Evolutionary conservation across 2,113 vertebrate genomes (phyloP).

Genomic region (Pelobates fuscus): DNA sequence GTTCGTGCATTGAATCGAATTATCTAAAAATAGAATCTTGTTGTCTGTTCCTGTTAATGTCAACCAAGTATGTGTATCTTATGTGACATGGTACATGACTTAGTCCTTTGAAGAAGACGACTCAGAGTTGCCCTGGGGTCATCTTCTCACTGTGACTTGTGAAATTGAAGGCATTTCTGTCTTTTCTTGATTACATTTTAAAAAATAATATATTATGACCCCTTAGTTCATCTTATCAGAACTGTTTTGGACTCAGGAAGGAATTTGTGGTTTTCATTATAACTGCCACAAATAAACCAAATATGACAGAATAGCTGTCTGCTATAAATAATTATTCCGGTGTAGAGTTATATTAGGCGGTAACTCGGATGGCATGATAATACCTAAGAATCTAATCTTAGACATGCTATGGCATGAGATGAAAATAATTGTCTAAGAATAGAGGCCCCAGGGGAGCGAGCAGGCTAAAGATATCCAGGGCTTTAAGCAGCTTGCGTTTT

Average conservation of each 20-base stretch:
- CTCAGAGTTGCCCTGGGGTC: conserved; percentile 38
- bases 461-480: conserved; percentile 70
- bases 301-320: conserved; percentile 81
- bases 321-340: conserved; percentile 93
- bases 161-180: conserved; percentile 57
- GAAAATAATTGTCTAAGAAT: conserved; percentile 98
- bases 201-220: conserved; percentile 60
- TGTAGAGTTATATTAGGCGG: conserved; percentile 90
- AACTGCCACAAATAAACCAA: conserved; percentile 83
- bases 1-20: conserved; percentile 56
- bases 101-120: conserved; percentile 40
- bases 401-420: conserved; percentile 93
- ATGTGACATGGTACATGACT: conserved; percentile 46
- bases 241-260: conserved; percentile 79
- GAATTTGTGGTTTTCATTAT: conserved; percentile 78
- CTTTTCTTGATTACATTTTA: conserved; percentile 52
- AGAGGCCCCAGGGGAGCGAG: conserved; percentile 97
- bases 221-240: conserved; percentile 70
- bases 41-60: conserved; percentile 63
- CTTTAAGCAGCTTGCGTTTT: conserved; percentile 59
- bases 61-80: conserved; percentile 51
- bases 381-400: conserved; percentile 96
- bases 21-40: conserved; percentile 70
- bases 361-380: conserved; percentile 95
- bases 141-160: conserved; percentile 51